Percentiles rank a stretch among this genome's conserved stretches.
These are phyloP conservation scores for Rana temporaria DNA, from an alignment of 2,113 vertebrate species.

Conservation along the genomic window DNA sequence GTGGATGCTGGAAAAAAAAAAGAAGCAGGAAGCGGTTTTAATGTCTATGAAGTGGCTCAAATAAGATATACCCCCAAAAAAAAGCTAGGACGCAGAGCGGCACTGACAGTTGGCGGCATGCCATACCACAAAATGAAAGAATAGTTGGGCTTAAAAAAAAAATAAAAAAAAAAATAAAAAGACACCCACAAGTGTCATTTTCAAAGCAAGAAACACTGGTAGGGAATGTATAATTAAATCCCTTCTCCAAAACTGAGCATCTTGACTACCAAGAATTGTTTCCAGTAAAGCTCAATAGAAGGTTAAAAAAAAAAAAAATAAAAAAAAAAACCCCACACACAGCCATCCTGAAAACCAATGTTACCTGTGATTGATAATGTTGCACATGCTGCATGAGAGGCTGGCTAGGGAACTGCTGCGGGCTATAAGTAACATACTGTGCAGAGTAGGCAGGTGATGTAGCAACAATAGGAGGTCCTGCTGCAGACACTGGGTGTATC, in stretches of 20 bases:
- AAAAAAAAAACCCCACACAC: no score
- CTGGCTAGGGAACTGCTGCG: conserved; percentile 95
- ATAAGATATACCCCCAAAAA: not conserved
- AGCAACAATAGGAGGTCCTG: conserved; percentile 93
- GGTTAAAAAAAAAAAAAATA: not conserved
- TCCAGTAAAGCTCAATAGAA: not conserved
- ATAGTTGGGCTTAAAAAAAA: no score
- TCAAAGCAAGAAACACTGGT: no score
- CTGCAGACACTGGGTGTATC: conserved; percentile 95
- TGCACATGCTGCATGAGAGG: conserved; percentile 94
- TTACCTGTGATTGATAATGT: conserved; percentile 97
- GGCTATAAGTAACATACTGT: conserved; percentile 95
- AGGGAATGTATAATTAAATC: not conserved
- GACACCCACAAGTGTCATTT: no score
- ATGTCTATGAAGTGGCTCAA: not conserved
- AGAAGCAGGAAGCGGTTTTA: not conserved
- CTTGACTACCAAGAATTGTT: not conserved
- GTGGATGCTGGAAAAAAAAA: conserved; percentile 82
- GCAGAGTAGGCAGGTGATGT: conserved; percentile 89
- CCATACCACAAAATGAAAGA: no score
- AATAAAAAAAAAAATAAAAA: no score
- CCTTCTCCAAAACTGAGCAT: not conserved
- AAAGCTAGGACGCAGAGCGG: not conserved
- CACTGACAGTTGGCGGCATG: not conserved
- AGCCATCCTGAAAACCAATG: not conserved